Evolutionary conservation across 2,888 invertebrate genomes (phyloP), one percentile per base, ranked within the genome.

Genomic region (Gymnosoma rotundatum): DNA sequence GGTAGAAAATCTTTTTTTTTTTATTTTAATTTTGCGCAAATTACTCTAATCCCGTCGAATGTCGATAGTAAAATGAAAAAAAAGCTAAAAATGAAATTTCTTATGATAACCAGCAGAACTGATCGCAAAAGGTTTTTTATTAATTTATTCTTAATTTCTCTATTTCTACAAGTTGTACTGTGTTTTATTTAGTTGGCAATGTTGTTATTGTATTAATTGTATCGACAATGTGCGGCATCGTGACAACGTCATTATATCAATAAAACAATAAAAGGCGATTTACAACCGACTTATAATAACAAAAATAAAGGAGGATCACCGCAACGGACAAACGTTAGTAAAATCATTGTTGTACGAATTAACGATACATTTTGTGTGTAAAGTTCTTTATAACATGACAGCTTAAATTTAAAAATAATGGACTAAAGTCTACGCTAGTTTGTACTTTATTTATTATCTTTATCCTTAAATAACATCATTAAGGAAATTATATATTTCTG

Each of bases 31-130:
- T 54, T 18, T 58, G 70, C 81, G 81, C 38, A 20, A 61, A 52
- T 48, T 48, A 70, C 58, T 78, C 58, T 60, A 69, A 78, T 73
- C 56, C 82, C 83, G 72, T 73, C 79, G 67, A 84, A 61, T 69
- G 61, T 66, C 56, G 61, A 81, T 80, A 48, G 76, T 69, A 75
- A 82, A 86, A 86, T 87, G 80, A 86, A 64, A 45, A 64, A 45
- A 75, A 66, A 48, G 20, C 14, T 50, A 0, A 48, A 66, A 38
- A 32, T 32, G 6, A 67, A 67, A 32, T 45, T 42, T 48, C 54
- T 54, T 32, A 67, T 32, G 61, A 61, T 63, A 78, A 70, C 25
- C 16, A 60, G 9, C 50, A 54, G 38, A 78, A 63, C 32, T 45
- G 50, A 54, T 78, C 45, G 21, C 54, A n/a, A 63, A 54, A 72